Percentiles rank a stretch among this genome's conserved stretches.
Evolutionary conservation across 2,113 vertebrate genomes (phyloP).

Genomic region (Cavia aperea): DNA sequence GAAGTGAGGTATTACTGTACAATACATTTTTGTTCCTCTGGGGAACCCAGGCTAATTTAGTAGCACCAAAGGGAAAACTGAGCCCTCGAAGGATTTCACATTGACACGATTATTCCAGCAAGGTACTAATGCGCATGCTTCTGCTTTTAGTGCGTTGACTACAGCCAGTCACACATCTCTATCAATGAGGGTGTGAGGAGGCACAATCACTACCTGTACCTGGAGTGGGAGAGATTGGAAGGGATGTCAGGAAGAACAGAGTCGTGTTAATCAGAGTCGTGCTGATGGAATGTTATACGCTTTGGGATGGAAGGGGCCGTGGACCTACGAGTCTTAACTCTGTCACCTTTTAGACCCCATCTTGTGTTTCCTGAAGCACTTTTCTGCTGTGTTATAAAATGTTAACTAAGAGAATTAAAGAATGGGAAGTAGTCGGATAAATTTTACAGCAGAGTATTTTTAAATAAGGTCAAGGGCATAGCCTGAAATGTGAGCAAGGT

Average conservation of each 20-base stretch:
- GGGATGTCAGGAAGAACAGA: not conserved
- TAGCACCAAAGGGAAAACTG: not conserved
- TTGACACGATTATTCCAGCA: not conserved
- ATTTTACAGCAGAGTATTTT: conserved; percentile 54
- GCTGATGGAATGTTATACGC: not conserved
- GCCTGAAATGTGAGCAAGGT: conserved; percentile 39
- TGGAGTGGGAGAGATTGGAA: not conserved
- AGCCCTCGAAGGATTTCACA: not conserved
- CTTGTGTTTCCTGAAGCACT: not conserved
- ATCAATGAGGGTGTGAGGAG: not conserved
- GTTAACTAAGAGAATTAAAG: conserved; percentile 7
- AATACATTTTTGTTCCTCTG: not conserved
- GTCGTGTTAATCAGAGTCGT: not conserved
- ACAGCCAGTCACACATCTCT: not conserved
- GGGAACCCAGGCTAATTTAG: not conserved
- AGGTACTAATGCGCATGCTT: not conserved
- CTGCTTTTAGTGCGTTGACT: conserved; percentile 14
- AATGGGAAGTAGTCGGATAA: conserved; percentile 1
- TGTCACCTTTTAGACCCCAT: not conserved
- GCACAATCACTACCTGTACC: not conserved
- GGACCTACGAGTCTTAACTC: not conserved
- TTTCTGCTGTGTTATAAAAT: not conserved
- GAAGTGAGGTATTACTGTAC: not conserved
- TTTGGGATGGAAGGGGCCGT: not conserved
- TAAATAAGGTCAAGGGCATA: conserved; percentile 32